These are phyloP conservation scores for Oopsacas minuta DNA, from an alignment of 37 sponge, comb jelly and placozoan genomes.

Conservation along the genomic window DNA sequence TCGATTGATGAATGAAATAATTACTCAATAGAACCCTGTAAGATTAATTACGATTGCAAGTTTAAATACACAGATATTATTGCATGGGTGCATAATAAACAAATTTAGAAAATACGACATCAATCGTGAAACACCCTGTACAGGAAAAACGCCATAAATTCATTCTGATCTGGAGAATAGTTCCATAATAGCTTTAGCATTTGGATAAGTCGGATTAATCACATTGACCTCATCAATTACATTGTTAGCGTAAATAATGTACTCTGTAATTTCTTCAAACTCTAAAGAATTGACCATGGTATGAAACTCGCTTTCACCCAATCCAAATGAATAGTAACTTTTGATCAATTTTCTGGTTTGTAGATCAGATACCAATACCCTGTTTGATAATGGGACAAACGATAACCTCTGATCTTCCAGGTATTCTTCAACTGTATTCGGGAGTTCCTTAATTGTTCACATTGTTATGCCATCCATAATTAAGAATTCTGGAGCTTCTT, in stretches of 20 bases:
- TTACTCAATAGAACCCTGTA: too few relatives aligned
- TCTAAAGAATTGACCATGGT: neutral
- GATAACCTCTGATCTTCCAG: neutral
- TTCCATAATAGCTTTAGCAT: too few relatives aligned
- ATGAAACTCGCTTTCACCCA: neutral
- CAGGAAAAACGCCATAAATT: neutral
- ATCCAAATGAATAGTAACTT: neutral
- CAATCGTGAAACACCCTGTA: too few relatives aligned
- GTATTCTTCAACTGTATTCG: neutral
- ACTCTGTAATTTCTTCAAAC: neutral
- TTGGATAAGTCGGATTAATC: neutral
- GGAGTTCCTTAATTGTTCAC: neutral
- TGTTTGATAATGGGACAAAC: neutral
- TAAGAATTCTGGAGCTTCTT: neutral
- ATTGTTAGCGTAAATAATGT: neutral
- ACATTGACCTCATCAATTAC: neutral
- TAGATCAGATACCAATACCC: neutral
- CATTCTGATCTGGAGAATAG: neutral
- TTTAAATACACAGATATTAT: too few relatives aligned
- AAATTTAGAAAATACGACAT: too few relatives aligned
- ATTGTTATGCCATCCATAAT: conserved; percentile 7
- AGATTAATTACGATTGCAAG: too few relatives aligned
- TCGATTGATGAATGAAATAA: too few relatives aligned
- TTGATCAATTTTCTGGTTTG: neutral
- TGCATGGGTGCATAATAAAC: too few relatives aligned